Evolutionary conservation across 2,888 invertebrate species (phyloP).

Genomic region (Xiphydria camelus): DNA sequence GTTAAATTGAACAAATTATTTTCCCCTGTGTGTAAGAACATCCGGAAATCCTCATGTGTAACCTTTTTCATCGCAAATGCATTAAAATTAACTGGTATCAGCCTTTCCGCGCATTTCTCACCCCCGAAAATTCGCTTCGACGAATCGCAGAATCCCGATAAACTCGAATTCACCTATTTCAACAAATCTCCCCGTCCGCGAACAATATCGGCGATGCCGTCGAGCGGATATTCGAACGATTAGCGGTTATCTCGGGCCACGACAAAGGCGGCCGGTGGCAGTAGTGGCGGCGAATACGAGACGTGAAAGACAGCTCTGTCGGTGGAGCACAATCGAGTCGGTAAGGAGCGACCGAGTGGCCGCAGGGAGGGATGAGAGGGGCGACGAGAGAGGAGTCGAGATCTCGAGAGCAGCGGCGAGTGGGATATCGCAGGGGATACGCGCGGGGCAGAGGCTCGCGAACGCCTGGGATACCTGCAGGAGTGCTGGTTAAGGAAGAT

Average conservation of each 20-base stretch:
- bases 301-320: conserved; percentile 39
- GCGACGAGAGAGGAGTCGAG: not conserved
- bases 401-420: not conserved
- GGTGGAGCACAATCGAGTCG: conserved; percentile 39
- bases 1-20: too few species aligned
- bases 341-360: conserved; percentile 10
- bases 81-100: too few species aligned
- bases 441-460: conserved; percentile 15
- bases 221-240: conserved; percentile 1
- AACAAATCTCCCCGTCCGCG: too few species aligned
- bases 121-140: too few species aligned
- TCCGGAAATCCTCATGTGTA: too few species aligned
- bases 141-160: too few species aligned
- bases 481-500: conserved; percentile 48
- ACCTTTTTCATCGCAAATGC: too few species aligned
- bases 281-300: not conserved
- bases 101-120: too few species aligned
- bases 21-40: too few species aligned
- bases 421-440: conserved; percentile 9
- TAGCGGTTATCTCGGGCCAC: not conserved
- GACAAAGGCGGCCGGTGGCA: conserved; percentile 5
- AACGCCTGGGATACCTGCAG: conserved; percentile 2
- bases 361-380: conserved; percentile 11
- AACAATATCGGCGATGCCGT: too few species aligned
- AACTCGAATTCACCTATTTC: too few species aligned